phyloP scores from a whole-genome alignment of 2,113 vertebrate species.

The Sinocyclocheilus anophthalmus region DNA sequence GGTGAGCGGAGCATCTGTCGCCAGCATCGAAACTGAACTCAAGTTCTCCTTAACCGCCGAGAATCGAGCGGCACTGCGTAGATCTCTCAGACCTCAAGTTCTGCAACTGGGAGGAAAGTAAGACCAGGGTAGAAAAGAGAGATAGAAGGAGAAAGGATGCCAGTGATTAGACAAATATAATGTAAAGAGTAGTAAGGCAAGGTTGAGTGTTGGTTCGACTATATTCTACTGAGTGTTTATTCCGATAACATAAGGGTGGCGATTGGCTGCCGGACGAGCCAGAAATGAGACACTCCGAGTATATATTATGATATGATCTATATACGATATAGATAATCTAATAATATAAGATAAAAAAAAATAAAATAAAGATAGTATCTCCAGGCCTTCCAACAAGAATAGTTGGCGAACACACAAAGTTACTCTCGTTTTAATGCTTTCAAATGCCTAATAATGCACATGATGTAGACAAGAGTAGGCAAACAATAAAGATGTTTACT shows the following conservation, averaged over 20 bases:
- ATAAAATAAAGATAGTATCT: no score
- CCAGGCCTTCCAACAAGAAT: no score
- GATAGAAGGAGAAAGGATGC: not conserved
- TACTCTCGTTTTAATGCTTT: no score
- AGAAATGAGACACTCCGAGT: not conserved
- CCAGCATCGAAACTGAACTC: slow-evolving; percentile 93
- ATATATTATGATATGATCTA: not conserved
- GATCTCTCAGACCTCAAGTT: no score
- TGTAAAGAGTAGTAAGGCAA: not conserved
- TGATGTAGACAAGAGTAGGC: no score
- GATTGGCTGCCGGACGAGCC: not conserved
- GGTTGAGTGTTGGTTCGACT: not conserved
- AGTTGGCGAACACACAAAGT: no score
- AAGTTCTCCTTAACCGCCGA: slow-evolving; percentile 88
- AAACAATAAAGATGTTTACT: no score
- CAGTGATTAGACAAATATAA: not conserved
- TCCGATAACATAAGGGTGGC: not conserved
- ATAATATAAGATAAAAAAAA: no score
- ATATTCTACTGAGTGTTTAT: not conserved
- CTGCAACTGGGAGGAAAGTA: slow-evolving; percentile 76
- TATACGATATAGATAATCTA: no score
- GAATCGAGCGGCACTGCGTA: slow-evolving; percentile 88
- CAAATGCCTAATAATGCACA: no score
- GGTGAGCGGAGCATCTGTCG: slow-evolving; percentile 90
- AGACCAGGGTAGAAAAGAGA: not conserved